Conservation (phyloP, 2,888 invertebrate genomes). For the Ischnus inquisitorius region DNA sequence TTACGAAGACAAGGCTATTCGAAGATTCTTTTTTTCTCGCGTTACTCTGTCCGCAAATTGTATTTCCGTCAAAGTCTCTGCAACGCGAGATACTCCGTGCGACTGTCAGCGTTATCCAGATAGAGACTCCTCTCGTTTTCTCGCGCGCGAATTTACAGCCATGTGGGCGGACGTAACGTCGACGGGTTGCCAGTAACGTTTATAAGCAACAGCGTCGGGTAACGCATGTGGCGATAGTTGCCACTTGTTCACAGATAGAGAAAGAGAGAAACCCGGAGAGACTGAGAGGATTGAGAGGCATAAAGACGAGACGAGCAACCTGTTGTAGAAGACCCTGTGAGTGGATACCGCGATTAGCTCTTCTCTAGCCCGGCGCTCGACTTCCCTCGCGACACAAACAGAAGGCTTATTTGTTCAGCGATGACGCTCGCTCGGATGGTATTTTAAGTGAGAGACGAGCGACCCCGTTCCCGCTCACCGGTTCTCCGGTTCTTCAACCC, state of each 20-base stretch:
- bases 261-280: conserved; percentile 34
- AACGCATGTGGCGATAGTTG: conserved; percentile 35
- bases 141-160: conserved; percentile 41
- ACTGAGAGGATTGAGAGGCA: conserved; percentile 44
- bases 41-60: too few species aligned
- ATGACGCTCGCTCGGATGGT: conserved; percentile 40
- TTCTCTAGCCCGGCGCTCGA: conserved; percentile 41
- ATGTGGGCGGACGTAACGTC: conserved; percentile 30
- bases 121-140: conserved; percentile 32
- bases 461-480: neutral
- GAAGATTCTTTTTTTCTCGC: too few species aligned
- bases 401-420: conserved; percentile 73
- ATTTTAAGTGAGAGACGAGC: conserved; percentile 4
- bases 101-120: conserved; percentile 16
- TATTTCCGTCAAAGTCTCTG: neutral
- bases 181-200: conserved; percentile 3
- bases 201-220: conserved; percentile 3
- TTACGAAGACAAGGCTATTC: too few species aligned
- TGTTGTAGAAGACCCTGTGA: conserved; percentile 59
- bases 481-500: too few species aligned
- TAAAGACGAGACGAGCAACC: conserved; percentile 55
- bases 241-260: conserved; percentile 44
- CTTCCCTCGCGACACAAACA: conserved; percentile 71
- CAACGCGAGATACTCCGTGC: neutral
- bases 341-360: conserved; percentile 66